phyloP scores from a whole-genome alignment of 2,888 invertebrate genomes.

The Periphyllus acericola region DNA sequence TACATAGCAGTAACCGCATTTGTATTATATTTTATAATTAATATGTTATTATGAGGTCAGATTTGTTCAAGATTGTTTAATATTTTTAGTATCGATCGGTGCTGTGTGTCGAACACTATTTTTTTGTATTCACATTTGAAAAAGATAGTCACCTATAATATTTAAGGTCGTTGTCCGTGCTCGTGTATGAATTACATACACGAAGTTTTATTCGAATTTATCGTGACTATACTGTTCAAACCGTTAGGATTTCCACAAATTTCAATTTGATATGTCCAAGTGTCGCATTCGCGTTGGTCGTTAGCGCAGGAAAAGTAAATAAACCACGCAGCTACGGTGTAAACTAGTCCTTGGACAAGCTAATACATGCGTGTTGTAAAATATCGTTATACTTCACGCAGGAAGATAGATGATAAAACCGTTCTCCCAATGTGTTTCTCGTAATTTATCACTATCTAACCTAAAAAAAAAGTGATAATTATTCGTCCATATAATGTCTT shows the following conservation, averaged over 20 bases:
- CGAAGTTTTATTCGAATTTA: not conserved
- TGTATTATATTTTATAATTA: not conserved
- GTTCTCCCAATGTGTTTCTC: not conserved
- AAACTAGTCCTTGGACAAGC: not conserved
- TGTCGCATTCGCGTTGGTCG: not conserved
- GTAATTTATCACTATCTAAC: constrained; percentile 8
- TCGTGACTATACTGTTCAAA: not conserved
- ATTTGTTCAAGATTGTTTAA: not conserved
- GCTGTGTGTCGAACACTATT: too few relatives aligned
- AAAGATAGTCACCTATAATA: too few relatives aligned
- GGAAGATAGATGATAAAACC: not conserved
- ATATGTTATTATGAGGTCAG: not conserved
- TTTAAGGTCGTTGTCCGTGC: too few relatives aligned
- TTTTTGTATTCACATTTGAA: too few relatives aligned
- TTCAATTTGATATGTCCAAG: not conserved
- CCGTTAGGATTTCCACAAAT: not conserved
- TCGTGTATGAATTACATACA: too few relatives aligned
- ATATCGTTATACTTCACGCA: not conserved
- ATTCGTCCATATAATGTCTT: not conserved
- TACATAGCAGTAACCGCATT: too few relatives aligned
- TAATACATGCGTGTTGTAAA: not conserved
- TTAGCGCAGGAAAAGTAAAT: not conserved
- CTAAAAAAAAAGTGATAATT: not conserved
- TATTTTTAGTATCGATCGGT: not conserved
- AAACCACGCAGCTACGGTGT: not conserved